Base-by-base conservation (phyloP, 2,797 vertebrate species). In the Fringilla coelebs region DNA sequence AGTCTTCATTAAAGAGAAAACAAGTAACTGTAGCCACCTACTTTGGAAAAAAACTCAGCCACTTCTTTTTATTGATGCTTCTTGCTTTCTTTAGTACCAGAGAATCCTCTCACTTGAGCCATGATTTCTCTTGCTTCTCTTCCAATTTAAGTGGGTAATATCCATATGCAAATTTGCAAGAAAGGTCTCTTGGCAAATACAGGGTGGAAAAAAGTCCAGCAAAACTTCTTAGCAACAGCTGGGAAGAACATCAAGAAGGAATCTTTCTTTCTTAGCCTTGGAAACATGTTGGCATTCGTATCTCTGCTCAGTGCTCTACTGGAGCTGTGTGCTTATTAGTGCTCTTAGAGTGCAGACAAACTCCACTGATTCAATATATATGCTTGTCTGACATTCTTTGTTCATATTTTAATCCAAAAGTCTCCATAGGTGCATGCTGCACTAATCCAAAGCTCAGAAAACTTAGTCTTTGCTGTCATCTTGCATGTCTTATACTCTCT, bases 151-250 rank as follows among this genome's bases (percentile, higher is more conserved):
- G 43, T 62, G 41, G 18, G 36, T 75, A 77, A 91, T 72, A 85
- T 74, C 75, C 79, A 74, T 71, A 89, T 78, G 81, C 52, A 92
- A 89, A 88, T 93, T 74, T 70, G 46, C 49, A 34, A 89, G 62
- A 88, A 89, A 85, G 9, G 25, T 94, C 73, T 92, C 58, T 77
- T 92, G 91, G 82, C 54, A 94, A 91, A 88, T 34, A 52, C 28
- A 22, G 19, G 25, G 25, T n/a, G 2, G 1, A 4, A 17, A 29
- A n/a, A 46, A 46, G 14, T 1, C 32, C 28, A 82, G 38, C 32
- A 75, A 65, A 91, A 94, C 61, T 90, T 96, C 86, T 92, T 89
- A 90, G 92, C 89, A 97, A 89, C 87, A 96, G 75, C 93, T 95
- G 93, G 87, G 93, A 91, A 81, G 89, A 95, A 75, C 72, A 94